Percentiles rank a stretch among this genome's conserved stretches.
phyloP scores from a whole-genome alignment of 2,113 vertebrate species.

The Micromys minutus region DNA sequence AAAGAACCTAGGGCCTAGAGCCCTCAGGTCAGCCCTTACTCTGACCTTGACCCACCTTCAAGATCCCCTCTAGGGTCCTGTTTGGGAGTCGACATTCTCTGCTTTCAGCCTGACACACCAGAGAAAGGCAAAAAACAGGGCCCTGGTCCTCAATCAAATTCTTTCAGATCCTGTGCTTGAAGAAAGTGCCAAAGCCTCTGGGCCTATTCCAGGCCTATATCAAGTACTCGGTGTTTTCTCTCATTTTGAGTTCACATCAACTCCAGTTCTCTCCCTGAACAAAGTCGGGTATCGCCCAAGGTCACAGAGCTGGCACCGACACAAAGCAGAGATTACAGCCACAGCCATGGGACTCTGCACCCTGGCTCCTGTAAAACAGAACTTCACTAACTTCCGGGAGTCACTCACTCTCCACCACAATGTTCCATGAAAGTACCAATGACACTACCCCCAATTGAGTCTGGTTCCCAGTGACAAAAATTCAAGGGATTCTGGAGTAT shows the following conservation, averaged over 20 bases:
- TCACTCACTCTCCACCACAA: background rate
- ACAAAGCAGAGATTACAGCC: conserved; percentile 15
- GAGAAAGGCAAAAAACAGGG: background rate
- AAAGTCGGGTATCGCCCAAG: conserved; percentile 13
- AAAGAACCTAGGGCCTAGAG: background rate
- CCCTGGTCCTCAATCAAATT: background rate
- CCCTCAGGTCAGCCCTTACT: conserved; percentile 3
- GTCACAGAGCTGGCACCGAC: conserved; percentile 7
- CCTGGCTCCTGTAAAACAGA: background rate
- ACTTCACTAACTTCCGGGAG: background rate
- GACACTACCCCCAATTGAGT: background rate
- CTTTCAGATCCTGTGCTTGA: background rate
- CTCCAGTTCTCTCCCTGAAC: background rate
- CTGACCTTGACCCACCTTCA: background rate
- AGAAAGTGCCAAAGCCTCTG: background rate
- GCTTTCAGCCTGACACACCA: background rate
- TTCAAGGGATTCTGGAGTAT: background rate
- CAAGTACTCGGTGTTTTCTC: background rate
- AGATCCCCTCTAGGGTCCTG: background rate
- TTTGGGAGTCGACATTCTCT: background rate
- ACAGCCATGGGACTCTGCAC: background rate
- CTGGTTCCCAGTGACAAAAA: background rate
- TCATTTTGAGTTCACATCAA: background rate
- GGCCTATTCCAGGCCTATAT: background rate
- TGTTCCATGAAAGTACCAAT: background rate